These are phyloP conservation scores for Hyles vespertilio DNA, from an alignment of 1,140 invertebrate genomes.

Conservation along the genomic window DNA sequence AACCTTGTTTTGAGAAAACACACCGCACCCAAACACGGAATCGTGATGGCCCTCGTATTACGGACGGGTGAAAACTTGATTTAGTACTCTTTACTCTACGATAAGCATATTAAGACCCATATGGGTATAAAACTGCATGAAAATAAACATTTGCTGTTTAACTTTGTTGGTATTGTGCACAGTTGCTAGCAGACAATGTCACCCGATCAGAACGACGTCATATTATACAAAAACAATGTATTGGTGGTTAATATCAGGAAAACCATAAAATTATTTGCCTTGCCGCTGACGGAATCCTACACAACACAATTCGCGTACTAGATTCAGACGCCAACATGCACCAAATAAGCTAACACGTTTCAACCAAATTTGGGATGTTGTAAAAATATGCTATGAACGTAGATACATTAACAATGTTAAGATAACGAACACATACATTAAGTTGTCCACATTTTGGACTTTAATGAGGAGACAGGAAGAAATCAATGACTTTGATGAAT, in stretches of 20 bases:
- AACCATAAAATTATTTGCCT: slow-evolving; percentile 3
- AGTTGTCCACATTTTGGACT: background rate
- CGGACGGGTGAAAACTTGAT: no score
- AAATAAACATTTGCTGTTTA: no score
- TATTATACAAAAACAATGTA: background rate
- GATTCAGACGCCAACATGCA: slow-evolving; percentile 19
- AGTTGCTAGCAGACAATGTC: background rate
- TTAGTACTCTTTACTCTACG: no score
- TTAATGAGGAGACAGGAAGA: slow-evolving; percentile 2
- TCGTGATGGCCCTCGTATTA: background rate
- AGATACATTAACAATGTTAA: background rate
- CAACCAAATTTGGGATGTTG: slow-evolving; percentile 30
- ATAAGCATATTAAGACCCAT: no score
- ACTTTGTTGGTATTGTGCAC: background rate
- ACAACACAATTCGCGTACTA: background rate
- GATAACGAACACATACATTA: background rate
- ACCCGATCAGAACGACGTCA: background rate
- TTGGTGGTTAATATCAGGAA: slow-evolving; percentile 1
- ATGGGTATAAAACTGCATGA: no score
- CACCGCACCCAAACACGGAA: slow-evolving; percentile 20
- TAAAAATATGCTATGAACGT: slow-evolving; percentile 20
- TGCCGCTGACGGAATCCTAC: slow-evolving; percentile 1
- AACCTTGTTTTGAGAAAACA: slow-evolving; percentile 44
- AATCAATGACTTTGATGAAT: background rate
- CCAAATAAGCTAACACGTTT: slow-evolving; percentile 51